Evolutionary conservation across 2,797 vertebrate species (phyloP).

Genomic region (Lindbergichthys nudifrons): DNA sequence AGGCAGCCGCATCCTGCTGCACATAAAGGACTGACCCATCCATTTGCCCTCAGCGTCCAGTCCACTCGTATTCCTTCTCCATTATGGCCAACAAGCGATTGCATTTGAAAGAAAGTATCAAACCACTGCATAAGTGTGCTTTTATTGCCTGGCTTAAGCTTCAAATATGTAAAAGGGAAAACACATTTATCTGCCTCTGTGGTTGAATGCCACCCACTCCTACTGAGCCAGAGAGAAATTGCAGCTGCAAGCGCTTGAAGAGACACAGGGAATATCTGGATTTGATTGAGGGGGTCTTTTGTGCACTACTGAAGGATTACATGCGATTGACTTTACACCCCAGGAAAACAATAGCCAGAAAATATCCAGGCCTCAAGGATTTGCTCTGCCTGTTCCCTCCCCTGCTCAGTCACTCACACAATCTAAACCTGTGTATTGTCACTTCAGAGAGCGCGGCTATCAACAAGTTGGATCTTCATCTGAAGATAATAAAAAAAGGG

Average conservation of each 20-base stretch:
- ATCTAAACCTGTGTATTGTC: constrained; percentile 9
- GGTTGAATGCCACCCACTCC: constrained; percentile 40
- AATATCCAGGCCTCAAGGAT: constrained; percentile 55
- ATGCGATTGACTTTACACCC: constrained; percentile 70
- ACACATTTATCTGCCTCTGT: constrained; percentile 54
- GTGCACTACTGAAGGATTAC: constrained; percentile 69
- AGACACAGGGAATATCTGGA: constrained; percentile 52
- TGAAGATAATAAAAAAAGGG: not conserved
- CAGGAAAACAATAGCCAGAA: constrained; percentile 68
- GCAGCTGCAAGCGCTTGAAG: constrained; percentile 47
- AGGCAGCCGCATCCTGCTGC: constrained; percentile 65
- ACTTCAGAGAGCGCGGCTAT: constrained; percentile 31
- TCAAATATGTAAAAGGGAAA: constrained; percentile 51
- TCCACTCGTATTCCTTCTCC: constrained; percentile 20
- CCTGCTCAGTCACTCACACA: constrained; percentile 31
- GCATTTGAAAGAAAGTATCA: constrained; percentile 37
- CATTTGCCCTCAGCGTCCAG: constrained; percentile 20
- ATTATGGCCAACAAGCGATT: constrained; percentile 29
- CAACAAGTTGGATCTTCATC: constrained; percentile 22
- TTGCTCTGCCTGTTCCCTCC: constrained; percentile 34
- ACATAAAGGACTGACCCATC: constrained; percentile 47
- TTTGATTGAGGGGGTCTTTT: constrained; percentile 66
- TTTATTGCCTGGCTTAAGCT: constrained; percentile 44
- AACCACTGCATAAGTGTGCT: constrained; percentile 35
- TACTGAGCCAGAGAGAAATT: constrained; percentile 41